A percentile compares a stretch with the other conserved stretches of the same genome.
phyloP scores from a whole-genome alignment of 23 tunicate species.

The Corella eumyota region DNA sequence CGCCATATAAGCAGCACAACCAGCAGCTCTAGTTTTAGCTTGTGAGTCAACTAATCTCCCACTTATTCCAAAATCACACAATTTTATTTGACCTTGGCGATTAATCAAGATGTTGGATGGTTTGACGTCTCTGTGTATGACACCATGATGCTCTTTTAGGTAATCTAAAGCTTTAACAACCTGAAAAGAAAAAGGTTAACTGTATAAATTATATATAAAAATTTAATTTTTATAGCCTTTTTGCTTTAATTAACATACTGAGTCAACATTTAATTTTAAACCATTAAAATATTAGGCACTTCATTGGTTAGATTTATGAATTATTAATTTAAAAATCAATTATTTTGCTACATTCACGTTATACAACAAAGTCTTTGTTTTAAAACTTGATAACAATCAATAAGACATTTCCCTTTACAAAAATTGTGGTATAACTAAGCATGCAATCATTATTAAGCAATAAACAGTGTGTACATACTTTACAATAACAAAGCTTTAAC shows the following conservation, averaged over 20 bases:
- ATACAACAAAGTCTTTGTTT: not conserved
- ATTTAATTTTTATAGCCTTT: no score
- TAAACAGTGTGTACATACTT: no score
- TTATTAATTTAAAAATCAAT: not conserved
- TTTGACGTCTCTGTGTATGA: conserved; percentile 91
- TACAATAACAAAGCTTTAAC: no score
- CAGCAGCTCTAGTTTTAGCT: conserved; percentile 89
- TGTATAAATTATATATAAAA: no score
- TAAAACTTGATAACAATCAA: no score
- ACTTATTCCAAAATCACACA: conserved; percentile 27
- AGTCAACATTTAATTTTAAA: no score
- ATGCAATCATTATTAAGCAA: no score
- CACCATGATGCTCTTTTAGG: conserved; percentile 81
- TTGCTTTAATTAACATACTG: no score
- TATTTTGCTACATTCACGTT: not conserved
- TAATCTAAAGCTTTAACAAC: conserved; percentile 84
- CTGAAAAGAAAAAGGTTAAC: conserved; percentile 26
- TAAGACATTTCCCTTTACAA: no score
- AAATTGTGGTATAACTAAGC: no score
- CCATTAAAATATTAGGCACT: no score
- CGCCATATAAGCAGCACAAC: conserved; percentile 92
- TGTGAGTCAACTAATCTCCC: conserved; percentile 88
- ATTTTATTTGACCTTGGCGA: conserved; percentile 38
- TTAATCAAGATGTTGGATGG: conserved; percentile 85
- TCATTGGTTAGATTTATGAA: not conserved